phyloP scores from a whole-genome alignment of 2,113 vertebrate genomes.

The Myxocyprinus asiaticus region DNA sequence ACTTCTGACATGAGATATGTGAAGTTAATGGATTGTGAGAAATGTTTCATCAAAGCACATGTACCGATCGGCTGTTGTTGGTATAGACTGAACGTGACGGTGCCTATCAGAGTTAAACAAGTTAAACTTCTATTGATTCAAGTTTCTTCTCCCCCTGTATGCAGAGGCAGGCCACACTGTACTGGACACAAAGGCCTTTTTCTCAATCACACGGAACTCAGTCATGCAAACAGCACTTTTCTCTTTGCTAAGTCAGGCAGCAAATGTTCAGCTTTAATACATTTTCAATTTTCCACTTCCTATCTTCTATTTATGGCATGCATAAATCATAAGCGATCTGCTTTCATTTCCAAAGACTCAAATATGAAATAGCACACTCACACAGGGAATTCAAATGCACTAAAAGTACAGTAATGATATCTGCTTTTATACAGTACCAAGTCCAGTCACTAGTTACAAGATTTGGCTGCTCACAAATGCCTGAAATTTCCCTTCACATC shows the following conservation, averaged over 20 bases:
- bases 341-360: not conserved
- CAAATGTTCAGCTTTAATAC: slow-evolving; percentile 50
- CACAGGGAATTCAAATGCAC: not conserved
- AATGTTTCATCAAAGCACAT: too few species aligned
- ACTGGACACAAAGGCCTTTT: not conserved
- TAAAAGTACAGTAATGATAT: not conserved
- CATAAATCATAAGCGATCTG: slow-evolving; percentile 42
- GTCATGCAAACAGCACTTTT: not conserved
- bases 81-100: too few species aligned
- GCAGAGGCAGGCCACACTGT: not conserved
- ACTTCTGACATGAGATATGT: slow-evolving; percentile 1
- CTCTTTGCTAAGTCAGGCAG: slow-evolving; percentile 30
- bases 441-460: not conserved
- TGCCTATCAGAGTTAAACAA: too few species aligned
- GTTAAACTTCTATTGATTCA: too few species aligned
- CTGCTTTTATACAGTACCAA: too few species aligned
- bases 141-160: not conserved
- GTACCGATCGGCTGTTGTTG: too few species aligned
- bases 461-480: not conserved
- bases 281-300: slow-evolving; percentile 52
- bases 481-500: not conserved
- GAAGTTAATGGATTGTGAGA: not conserved
- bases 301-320: slow-evolving; percentile 43
- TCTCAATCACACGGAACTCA: not conserved
- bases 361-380: slow-evolving; percentile 4